Evolutionary conservation across 2,113 vertebrate species (phyloP).

Genomic region (Burhinus bistriatus): DNA sequence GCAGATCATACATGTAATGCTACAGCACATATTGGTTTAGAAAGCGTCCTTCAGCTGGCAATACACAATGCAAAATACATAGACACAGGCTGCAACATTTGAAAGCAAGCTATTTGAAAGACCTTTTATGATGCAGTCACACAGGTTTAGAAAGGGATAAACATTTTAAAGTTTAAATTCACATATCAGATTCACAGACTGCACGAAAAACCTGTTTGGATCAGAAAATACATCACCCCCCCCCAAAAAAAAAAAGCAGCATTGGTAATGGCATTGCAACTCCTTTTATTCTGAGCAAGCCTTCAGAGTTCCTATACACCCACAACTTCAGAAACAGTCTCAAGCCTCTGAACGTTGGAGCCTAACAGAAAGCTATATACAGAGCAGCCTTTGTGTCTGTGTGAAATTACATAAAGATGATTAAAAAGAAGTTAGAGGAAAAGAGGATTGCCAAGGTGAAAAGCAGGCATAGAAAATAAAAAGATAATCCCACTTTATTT

Average conservation of each 20-base stretch:
- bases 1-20: neutral
- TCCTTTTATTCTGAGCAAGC: neutral
- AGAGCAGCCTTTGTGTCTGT: neutral
- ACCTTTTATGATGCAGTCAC: neutral
- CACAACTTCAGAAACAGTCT: neutral
- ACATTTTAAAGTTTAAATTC: neutral
- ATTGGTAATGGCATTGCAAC: neutral
- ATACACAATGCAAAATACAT: neutral
- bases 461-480: neutral
- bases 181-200: neutral
- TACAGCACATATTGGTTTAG: neutral
- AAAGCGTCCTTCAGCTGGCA: neutral
- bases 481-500: neutral
- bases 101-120: neutral
- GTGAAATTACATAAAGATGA: neutral
- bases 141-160: neutral
- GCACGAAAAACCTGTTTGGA: neutral
- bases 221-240: neutral
- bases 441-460: neutral
- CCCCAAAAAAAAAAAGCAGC: neutral
- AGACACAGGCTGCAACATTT: neutral
- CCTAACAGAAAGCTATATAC: neutral
- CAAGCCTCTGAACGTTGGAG: accelerated
- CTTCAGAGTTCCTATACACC: neutral
- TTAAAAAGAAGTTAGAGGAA: neutral